Conservation (phyloP, 2,888 invertebrate species). For the Phorcus lineatus region DNA sequence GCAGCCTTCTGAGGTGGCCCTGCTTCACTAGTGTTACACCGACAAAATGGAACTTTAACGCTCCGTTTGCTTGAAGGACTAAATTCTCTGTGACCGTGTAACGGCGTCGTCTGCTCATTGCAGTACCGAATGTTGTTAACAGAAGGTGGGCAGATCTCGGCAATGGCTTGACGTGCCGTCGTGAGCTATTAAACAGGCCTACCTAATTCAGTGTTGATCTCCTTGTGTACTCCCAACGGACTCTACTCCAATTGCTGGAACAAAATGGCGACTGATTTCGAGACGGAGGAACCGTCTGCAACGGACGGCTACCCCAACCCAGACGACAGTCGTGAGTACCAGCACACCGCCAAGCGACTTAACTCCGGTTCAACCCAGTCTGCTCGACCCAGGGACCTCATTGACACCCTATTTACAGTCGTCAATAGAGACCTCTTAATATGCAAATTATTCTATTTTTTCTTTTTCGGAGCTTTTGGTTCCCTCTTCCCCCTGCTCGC, state of each 20-base stretch:
- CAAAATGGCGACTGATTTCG: slow-evolving; percentile 45
- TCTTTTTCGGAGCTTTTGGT: slow-evolving; percentile 99
- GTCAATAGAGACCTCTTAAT: slow-evolving; percentile 81
- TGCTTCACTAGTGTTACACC: not conserved
- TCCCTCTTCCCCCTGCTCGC: slow-evolving; percentile 98
- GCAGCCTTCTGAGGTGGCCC: not conserved
- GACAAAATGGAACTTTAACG: not conserved
- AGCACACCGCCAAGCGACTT: slow-evolving; percentile 37
- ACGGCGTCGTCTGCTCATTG: not conserved
- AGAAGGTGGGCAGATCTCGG: not conserved
- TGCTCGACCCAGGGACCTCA: slow-evolving; percentile 53
- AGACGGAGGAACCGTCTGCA: slow-evolving; percentile 38
- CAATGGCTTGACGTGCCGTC: not conserved
- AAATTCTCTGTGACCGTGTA: not conserved
- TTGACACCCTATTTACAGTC: slow-evolving; percentile 64
- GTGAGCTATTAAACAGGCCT: not conserved
- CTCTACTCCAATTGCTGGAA: not conserved
- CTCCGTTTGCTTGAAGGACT: too few relatives aligned
- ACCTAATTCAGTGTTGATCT: not conserved
- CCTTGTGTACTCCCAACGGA: not conserved
- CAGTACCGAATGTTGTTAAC: not conserved
- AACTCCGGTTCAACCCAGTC: slow-evolving; percentile 30
- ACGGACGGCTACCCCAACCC: slow-evolving; percentile 32
- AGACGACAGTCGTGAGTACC: slow-evolving; percentile 30
- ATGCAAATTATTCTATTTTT: slow-evolving; percentile 98